Base-by-base conservation (phyloP, 2,797 vertebrate genomes). In the Nannoperca australis region DNA sequence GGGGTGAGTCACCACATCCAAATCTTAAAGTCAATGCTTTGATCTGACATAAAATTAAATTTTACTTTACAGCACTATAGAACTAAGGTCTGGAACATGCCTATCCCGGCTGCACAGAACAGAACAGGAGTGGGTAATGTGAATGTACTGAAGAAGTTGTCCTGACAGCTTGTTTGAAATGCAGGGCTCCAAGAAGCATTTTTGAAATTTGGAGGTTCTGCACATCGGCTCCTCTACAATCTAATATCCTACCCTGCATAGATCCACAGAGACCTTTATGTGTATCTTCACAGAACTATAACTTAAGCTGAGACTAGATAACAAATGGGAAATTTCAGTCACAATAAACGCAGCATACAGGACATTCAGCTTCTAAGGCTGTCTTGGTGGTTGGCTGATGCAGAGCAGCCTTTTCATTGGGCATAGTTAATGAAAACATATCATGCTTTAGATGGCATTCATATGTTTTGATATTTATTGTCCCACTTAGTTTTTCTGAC, bases 371-470 rank as follows among this genome's bases (percentile, higher is more conserved):
- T 32, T 61, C 3, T 13, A 11, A 40, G 2, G 8, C 24, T n/a
- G 1, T 2, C 67, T 64, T 36, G 13, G 62, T 27, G 38, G 18
- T 54, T 0, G 2, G 13, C 59, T 69, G 32, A 51, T 30, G n/a
- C 60, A 20, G 20, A 66, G 54, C n/a, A 72, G 56, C 27, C 2
- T 60, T 70, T 78, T 40, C 15, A 74, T 12, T 72, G 30, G 47
- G 27, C 38, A 18, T 58, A n/a, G 11, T 38, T 60, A 32, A 69
- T 40, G 40, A 59, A 76, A 11, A 24, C 5, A 34, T 4, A 14
- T 50, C 0, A 10, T 9, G 22, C 47, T 60, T 42, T 15, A 14
- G 56, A 61, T 64, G 44, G 36, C 12, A 24, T 38, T 61, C 5
- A 27, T 42, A 36, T n/a, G 59, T 51, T 42, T 20, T 44, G 5